These are phyloP conservation scores for Sander lucioperca DNA, from an alignment of 2,113 vertebrate genomes.

Conservation along the genomic window DNA sequence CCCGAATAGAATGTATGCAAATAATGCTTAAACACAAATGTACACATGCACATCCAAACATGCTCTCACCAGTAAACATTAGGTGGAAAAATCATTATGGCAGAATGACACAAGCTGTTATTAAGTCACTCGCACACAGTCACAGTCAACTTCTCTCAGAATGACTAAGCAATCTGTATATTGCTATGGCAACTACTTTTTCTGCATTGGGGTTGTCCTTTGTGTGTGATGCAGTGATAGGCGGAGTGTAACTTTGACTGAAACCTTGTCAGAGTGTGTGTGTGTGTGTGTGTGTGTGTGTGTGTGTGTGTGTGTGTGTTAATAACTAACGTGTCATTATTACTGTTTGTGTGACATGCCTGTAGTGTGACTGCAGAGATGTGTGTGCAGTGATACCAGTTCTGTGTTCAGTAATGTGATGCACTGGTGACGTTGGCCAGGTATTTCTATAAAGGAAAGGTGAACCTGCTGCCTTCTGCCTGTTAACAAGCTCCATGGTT, in stretches of 20 bases:
- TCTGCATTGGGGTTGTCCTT: not conserved
- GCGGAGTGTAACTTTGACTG: not conserved
- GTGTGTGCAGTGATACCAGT: not conserved
- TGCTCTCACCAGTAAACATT: not conserved
- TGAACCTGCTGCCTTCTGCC: conserved; percentile 34
- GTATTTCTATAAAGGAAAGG: conserved; percentile 27
- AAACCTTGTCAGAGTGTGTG: not conserved
- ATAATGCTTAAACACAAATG: not conserved
- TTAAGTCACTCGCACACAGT: conserved; percentile 2
- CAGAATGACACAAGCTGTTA: conserved; percentile 6
- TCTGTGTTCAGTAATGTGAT: conserved; percentile 49
- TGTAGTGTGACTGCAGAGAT: not conserved
- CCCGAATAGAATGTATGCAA: not conserved
- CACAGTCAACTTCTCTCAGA: not conserved
- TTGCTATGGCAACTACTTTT: conserved; percentile 69
- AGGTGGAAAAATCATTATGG: not conserved
- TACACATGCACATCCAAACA: not conserved
- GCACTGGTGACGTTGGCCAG: conserved; percentile 28
- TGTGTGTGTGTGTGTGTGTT: conserved; percentile 4
- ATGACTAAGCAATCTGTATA: conserved; percentile 55
- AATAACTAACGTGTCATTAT: not conserved
- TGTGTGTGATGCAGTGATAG: not conserved
- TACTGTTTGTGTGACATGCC: not conserved
- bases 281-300: not conserved
- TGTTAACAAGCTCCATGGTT: conserved; percentile 27